Evolutionary conservation across 2,113 vertebrate genomes (phyloP).

Genomic region (Entosphenus tridentatus): DNA sequence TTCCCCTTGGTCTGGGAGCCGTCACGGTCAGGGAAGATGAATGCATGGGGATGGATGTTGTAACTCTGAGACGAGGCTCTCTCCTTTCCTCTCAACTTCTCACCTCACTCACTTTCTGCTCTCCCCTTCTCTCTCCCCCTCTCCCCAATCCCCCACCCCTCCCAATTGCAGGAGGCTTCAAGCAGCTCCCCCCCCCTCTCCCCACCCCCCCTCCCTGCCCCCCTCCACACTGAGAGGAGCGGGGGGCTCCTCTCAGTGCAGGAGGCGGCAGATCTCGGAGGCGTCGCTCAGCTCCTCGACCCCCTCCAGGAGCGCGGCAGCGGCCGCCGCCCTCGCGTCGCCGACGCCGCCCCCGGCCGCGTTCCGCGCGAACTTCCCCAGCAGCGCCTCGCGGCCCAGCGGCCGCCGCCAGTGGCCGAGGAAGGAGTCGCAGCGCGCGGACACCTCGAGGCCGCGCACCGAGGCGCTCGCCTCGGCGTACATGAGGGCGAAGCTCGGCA

Average conservation of each 20-base stretch:
- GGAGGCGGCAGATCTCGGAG: conserved; percentile 22
- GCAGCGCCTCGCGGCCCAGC: conserved; percentile 35
- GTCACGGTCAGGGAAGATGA: too few relatives aligned
- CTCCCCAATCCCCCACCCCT: too few relatives aligned
- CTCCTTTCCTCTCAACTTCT: too few relatives aligned
- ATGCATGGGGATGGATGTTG: too few relatives aligned
- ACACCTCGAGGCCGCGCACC: conserved; percentile 15
- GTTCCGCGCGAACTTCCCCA: conserved; percentile 43
- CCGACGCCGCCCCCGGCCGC: conserved; percentile 20
- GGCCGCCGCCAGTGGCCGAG: conserved; percentile 82
- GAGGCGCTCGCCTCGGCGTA: conserved; percentile 36
- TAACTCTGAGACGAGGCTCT: too few relatives aligned
- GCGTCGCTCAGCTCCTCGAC: conserved; percentile 38
- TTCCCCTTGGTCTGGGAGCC: too few relatives aligned
- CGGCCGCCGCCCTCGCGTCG: conserved; percentile 24
- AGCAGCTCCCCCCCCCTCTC: too few relatives aligned
- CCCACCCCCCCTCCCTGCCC: background rate
- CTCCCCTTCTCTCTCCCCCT: too few relatives aligned
- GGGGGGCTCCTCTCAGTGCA: conserved; percentile 22
- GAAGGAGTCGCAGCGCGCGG: conserved; percentile 34
- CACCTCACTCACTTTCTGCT: too few relatives aligned
- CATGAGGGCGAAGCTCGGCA: conserved; percentile 51
- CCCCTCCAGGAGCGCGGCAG: conserved; percentile 26
- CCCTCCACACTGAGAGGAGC: background rate
- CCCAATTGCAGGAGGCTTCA: too few relatives aligned